Conservation (phyloP, 2,113 vertebrate species). For the Struthidea cinerea region DNA sequence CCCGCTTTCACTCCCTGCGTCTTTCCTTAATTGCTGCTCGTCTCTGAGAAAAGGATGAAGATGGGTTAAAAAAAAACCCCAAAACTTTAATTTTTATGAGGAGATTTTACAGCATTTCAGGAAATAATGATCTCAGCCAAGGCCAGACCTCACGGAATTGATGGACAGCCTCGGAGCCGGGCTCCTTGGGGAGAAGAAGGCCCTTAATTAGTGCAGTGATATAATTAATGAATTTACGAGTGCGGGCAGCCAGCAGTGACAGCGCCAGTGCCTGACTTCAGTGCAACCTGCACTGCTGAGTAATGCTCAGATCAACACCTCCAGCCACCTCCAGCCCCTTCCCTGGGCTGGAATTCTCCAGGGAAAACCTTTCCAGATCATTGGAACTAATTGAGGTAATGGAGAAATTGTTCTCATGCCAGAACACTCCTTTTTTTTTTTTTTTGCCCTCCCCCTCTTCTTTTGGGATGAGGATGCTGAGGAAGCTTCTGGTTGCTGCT, state of each 20-base stretch:
- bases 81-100: not conserved
- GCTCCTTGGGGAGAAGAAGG: constrained; percentile 9
- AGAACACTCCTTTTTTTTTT: constrained; percentile 54
- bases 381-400: constrained; percentile 79
- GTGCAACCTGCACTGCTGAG: constrained; percentile 68
- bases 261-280: constrained; percentile 69
- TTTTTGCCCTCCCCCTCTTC: not conserved
- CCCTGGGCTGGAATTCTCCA: constrained; percentile 65
- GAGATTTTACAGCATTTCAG: not conserved
- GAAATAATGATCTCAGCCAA: constrained; percentile 2
- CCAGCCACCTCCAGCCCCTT: constrained; percentile 33
- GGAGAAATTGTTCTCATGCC: constrained; percentile 78
- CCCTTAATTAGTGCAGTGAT: constrained; percentile 53
- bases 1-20: not conserved
- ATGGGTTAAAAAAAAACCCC: not conserved
- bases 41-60: not conserved
- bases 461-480: constrained; percentile 65
- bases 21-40: not conserved
- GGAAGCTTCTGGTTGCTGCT: constrained; percentile 32
- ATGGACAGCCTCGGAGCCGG: constrained; percentile 23
- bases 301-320: constrained; percentile 80
- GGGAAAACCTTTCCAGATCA: constrained; percentile 79
- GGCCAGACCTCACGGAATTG: not conserved
- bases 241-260: constrained; percentile 42
- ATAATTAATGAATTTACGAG: constrained; percentile 68